Percentiles rank a stretch among this genome's conserved stretches.
Evolutionary conservation across 1,140 invertebrate genomes (phyloP).

Genomic region (Proales similis): DNA sequence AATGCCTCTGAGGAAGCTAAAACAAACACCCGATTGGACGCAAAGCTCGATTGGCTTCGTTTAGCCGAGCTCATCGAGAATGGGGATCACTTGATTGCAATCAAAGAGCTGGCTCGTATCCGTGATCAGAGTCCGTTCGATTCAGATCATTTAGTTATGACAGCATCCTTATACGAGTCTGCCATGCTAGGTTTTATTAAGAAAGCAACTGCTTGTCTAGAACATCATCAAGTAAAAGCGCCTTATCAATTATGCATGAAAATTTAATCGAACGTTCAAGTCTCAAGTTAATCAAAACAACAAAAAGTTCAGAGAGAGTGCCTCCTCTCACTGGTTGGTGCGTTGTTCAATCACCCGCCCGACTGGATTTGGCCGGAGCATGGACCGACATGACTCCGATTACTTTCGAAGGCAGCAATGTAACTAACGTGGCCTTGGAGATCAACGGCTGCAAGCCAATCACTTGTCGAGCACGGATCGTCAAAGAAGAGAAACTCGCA

Average conservation of each 20-base stretch:
- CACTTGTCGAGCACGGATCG: conserved; percentile 52
- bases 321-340: too few species aligned
- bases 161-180: conserved; percentile 57
- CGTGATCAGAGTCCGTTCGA: conserved; percentile 51
- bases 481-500: conserved; percentile 43
- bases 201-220: conserved; percentile 51
- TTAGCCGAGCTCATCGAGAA: conserved; percentile 45
- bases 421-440: conserved; percentile 52
- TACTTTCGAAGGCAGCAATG: conserved; percentile 56
- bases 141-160: conserved; percentile 50
- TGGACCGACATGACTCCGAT: conserved; percentile 60
- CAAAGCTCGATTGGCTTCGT: too few species aligned
- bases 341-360: conserved; percentile 56
- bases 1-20: too few species aligned
- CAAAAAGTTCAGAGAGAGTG: too few species aligned
- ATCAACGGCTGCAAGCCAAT: conserved; percentile 55
- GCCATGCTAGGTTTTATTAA: conserved; percentile 56
- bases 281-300: too few species aligned
- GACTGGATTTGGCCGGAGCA: conserved; percentile 56
- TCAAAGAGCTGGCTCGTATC: conserved; percentile 47
- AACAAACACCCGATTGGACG: too few species aligned
- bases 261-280: too few species aligned
- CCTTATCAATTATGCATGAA: too few species aligned
- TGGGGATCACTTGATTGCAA: conserved; percentile 43
- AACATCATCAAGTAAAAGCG: too few species aligned